Conservation (phyloP, 1,140 invertebrate species). For the Scaptomyza pallida region DNA sequence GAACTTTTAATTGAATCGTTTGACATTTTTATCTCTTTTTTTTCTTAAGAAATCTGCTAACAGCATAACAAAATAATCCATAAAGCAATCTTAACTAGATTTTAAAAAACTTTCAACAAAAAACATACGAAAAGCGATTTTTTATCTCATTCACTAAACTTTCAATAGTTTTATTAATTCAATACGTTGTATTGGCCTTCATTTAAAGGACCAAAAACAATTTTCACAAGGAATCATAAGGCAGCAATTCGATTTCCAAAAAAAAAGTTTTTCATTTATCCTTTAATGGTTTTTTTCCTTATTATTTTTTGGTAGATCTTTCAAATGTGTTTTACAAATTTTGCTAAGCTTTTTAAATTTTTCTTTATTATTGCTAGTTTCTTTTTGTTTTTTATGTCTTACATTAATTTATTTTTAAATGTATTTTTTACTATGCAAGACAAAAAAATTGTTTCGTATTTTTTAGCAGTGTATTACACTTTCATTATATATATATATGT, state of each 20-base stretch:
- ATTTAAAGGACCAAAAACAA: conserved; percentile 58
- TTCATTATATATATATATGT: conserved; percentile 34
- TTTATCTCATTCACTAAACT: conserved; percentile 42
- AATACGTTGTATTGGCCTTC: conserved; percentile 51
- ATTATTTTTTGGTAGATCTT: conserved; percentile 58
- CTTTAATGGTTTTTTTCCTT: conserved; percentile 21
- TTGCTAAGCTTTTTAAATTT: conserved; percentile 69
- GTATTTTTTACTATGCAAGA: conserved; percentile 63
- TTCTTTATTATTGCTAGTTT: conserved; percentile 32
- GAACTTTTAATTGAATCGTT: conserved; percentile 78
- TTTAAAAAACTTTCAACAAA: conserved; percentile 44
- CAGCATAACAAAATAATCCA: conserved; percentile 57
- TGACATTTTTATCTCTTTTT: conserved; percentile 52
- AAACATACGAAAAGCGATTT: conserved; percentile 58
- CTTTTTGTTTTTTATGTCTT: conserved; percentile 11
- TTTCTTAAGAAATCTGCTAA: conserved; percentile 60
- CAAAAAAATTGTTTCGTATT: conserved; percentile 49
- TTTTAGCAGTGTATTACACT: conserved; percentile 42
- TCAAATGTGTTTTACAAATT: conserved; percentile 75
- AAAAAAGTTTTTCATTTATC: conserved; percentile 35
- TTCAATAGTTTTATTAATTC: background rate
- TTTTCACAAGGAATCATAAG: conserved; percentile 83
- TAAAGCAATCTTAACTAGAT: conserved; percentile 27
- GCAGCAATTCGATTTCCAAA: conserved; percentile 76
- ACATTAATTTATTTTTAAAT: conserved; percentile 51